Conservation (phyloP, 2,113 vertebrate genomes). For the Corydoras maculifer region DNA sequence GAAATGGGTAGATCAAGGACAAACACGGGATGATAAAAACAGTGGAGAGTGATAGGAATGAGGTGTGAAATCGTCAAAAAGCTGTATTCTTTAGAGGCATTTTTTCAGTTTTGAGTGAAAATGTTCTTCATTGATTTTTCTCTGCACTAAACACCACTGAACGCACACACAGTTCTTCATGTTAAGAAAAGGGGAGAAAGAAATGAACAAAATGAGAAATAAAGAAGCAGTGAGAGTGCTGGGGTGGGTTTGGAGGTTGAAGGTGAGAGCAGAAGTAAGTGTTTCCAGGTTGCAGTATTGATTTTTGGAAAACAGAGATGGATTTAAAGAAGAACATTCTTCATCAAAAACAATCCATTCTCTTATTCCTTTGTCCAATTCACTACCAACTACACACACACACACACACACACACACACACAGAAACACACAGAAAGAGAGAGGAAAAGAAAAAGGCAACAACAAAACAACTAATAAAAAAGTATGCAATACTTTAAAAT, state of each 20-base stretch:
- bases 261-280: background rate
- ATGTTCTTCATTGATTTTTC: conserved; percentile 23
- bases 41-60: background rate
- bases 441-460: too few species aligned
- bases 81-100: background rate
- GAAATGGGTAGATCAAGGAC: too few species aligned
- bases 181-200: background rate
- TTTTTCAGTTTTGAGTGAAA: conserved; percentile 1
- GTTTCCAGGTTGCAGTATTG: conserved; percentile 5
- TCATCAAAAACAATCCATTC: background rate
- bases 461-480: too few species aligned
- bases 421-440: too few species aligned
- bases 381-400: background rate
- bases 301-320: background rate
- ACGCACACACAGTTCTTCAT: background rate
- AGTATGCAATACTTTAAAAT: too few species aligned
- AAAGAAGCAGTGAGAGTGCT: background rate
- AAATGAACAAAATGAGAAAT: background rate
- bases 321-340: conserved; percentile 1
- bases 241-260: too few species aligned
- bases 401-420: background rate
- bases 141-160: conserved; percentile 13
- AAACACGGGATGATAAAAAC: background rate
- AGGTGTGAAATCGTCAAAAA: too few species aligned
- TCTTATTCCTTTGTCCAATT: background rate